A percentile compares a stretch with the other conserved stretches of the same genome.
phyloP scores from a whole-genome alignment of 1,140 invertebrate species.

The Lepeophtheirus salmonis region DNA sequence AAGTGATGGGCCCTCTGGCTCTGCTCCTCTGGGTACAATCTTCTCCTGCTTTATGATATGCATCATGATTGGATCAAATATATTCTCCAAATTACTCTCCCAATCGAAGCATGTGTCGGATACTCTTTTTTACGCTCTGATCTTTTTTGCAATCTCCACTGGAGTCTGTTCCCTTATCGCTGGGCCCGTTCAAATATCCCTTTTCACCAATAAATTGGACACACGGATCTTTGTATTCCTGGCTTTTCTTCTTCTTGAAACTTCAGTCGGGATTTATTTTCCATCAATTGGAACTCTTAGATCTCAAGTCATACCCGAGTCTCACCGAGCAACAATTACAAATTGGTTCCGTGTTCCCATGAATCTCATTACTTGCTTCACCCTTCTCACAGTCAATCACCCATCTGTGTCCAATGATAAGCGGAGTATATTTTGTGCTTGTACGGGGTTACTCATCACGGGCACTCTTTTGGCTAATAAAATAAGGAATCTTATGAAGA shows the following conservation, averaged over 20 bases:
- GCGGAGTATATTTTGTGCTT: conserved; percentile 31
- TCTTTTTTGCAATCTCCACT: conserved; percentile 24
- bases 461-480: background rate
- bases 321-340: conserved; percentile 36
- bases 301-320: conserved; percentile 41
- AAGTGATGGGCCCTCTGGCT: background rate
- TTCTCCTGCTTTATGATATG: conserved; percentile 46
- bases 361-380: conserved; percentile 37
- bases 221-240: conserved; percentile 30
- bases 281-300: conserved; percentile 40
- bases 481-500: background rate
- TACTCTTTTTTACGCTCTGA: conserved; percentile 26
- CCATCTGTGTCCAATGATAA: conserved; percentile 29
- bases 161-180: conserved; percentile 25
- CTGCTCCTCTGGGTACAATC: conserved; percentile 32
- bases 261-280: conserved; percentile 33
- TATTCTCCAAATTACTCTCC: too few relatives aligned
- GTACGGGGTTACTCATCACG: conserved; percentile 24
- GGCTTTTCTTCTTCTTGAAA: conserved; percentile 43
- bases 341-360: conserved; percentile 41
- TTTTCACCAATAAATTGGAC: background rate
- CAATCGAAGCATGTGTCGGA: conserved; percentile 6
- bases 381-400: conserved; percentile 33
- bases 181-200: background rate
- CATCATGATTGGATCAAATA: conserved; percentile 49